Base-by-base conservation (phyloP, 2,888 invertebrate genomes). In the Geotrupes spiniger region DNA sequence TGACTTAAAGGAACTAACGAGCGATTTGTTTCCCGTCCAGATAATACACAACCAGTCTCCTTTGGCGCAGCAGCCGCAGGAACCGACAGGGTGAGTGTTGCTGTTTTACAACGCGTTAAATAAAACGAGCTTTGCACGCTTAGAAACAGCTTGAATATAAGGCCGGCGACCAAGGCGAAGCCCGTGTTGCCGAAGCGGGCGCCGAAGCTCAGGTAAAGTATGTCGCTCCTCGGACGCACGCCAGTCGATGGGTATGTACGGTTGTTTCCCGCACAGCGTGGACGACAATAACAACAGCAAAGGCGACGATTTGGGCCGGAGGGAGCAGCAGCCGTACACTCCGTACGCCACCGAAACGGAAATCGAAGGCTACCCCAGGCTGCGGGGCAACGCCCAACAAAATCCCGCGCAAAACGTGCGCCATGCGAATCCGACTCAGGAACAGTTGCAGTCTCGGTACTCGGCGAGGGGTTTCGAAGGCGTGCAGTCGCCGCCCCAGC, bases 21-120 rank as follows among this genome's bases (percentile, higher is more conserved):
- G 16, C 15, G 27, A 37, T 46, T 46, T 45, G 49, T 63, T 68
- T 60, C 54, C 77, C 77, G n/a, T 33, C n/a, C 74, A 83, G 83
- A 83, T 83, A 78, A 83, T 83, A 68, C 82, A 83, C 70, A 79
- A 78, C 70, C 77, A 76, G 57, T 68, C 78, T 53, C 74, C 78
- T 60, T 69, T 78, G 59, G 74, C 74, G 55, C 74, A 76, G 58
- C 69, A 74, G 59, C 72, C 75, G 59, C 63, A 63, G 45, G 78
- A 82, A 70, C 74, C 78, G 48, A 74, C 76, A 60, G 81, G 82
- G 82, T 83, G 75, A 78, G 75, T 75, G 17, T 26, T 10, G 10
- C 38, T n/a, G 17, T 41, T 15, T 27, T 42, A 28, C 28, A 39
- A 41, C 29, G 41, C 16, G 14, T 21, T 12, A 21, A 36, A 40